Evolutionary conservation across 2,888 invertebrate genomes (phyloP).

Genomic region (Alentia gelatinosa): DNA sequence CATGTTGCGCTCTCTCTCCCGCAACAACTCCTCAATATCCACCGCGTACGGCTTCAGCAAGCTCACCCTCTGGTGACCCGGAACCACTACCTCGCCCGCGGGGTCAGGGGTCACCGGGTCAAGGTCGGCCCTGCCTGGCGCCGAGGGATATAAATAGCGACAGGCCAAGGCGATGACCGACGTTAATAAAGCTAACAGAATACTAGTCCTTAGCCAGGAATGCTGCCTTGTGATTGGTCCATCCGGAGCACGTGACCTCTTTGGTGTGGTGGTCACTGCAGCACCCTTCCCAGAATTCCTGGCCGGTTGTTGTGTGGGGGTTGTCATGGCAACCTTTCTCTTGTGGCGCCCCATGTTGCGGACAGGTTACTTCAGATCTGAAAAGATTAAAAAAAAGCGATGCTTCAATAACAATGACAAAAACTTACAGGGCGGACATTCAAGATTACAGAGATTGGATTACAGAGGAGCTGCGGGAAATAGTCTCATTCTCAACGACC

Average conservation of each 20-base stretch:
- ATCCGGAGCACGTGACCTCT: neutral
- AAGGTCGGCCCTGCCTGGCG: neutral
- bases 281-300: neutral
- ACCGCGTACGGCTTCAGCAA: conserved; percentile 15
- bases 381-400: too few relatives aligned
- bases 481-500: too few relatives aligned
- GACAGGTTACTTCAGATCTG: too few relatives aligned
- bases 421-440: too few relatives aligned
- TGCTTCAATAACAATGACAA: too few relatives aligned
- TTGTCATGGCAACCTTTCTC: neutral
- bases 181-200: neutral
- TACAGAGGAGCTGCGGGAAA: too few relatives aligned
- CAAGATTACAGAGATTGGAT: too few relatives aligned
- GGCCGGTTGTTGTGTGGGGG: neutral
- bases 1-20: conserved; percentile 66
- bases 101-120: neutral
- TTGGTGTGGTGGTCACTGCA: neutral
- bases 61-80: neutral
- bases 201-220: conserved; percentile 10
- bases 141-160: neutral
- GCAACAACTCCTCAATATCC: neutral
- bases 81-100: neutral
- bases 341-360: neutral
- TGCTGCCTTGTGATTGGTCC: conserved; percentile 7
- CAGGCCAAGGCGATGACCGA: neutral